These are phyloP conservation scores for Argyrosomus regius DNA, from an alignment of 2,797 vertebrate genomes.

Conservation along the genomic window DNA sequence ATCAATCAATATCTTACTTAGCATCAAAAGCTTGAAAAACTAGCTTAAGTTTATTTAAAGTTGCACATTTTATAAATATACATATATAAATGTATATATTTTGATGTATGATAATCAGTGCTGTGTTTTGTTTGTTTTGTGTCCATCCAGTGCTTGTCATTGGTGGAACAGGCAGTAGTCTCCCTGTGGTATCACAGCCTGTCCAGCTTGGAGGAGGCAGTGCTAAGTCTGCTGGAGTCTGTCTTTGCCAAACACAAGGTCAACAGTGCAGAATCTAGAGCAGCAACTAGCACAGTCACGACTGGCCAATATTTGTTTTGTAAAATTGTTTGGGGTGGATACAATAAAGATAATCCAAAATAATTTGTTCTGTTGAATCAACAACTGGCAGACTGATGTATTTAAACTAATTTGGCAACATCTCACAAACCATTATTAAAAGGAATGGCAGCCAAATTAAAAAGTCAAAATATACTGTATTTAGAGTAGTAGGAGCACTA, in stretches of 20 bases:
- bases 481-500: no score
- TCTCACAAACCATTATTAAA: neutral
- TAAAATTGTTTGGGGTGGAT: neutral
- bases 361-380: neutral
- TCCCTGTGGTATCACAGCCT: constrained; percentile 89
- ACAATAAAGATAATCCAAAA: neutral
- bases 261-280: constrained; percentile 75
- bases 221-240: constrained; percentile 84
- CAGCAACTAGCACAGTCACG: constrained; percentile 82
- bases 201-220: constrained; percentile 87
- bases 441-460: no score
- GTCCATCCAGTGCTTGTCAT: constrained; percentile 81
- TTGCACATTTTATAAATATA: neutral
- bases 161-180: constrained; percentile 78
- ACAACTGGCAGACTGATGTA: neutral
- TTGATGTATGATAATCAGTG: neutral
- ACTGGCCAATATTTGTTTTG: constrained; percentile 72
- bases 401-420: neutral
- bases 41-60: neutral
- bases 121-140: neutral
- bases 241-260: constrained; percentile 71
- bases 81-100: neutral
- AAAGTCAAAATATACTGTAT: neutral
- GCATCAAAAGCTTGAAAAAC: neutral
- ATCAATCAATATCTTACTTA: neutral